Conservation (phyloP, 2,888 invertebrate species). For the Chrysolina americana region DNA sequence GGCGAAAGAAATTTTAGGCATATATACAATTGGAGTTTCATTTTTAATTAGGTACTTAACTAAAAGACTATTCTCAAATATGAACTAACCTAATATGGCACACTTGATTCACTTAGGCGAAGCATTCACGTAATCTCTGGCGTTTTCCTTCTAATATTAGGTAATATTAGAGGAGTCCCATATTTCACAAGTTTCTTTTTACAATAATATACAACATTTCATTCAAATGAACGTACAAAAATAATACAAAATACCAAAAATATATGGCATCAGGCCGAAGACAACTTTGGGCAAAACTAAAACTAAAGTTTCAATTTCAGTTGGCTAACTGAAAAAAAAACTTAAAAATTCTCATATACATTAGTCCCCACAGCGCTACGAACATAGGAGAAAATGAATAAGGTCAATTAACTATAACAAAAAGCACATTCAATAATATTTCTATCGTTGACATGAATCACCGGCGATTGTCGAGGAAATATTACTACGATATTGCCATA, state of each 20-base stretch:
- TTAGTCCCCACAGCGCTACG: no score
- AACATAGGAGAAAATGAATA: no score
- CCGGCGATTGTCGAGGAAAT: no score
- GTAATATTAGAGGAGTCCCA: background rate
- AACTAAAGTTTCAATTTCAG: background rate
- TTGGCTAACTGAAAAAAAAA: background rate
- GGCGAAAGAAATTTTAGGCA: conserved; percentile 27
- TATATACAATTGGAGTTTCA: conserved; percentile 1
- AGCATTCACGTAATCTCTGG: background rate
- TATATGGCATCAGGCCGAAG: conserved; percentile 32
- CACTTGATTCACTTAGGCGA: conserved; percentile 24
- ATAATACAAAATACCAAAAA: conserved; percentile 33
- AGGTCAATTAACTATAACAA: no score
- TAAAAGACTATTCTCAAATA: conserved; percentile 8
- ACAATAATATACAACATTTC: no score
- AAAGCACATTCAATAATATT: no score
- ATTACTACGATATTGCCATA: no score
- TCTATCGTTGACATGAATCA: no score
- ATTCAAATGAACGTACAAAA: conserved; percentile 30
- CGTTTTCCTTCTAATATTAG: background rate
- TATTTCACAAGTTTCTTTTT: background rate
- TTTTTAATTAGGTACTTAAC: background rate
- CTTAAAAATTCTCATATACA: background rate
- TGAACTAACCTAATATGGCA: conserved; percentile 29
- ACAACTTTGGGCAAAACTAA: conserved; percentile 27